Conservation (phyloP, 2,113 vertebrate genomes). For the Beaufortia kweichowensis region DNA sequence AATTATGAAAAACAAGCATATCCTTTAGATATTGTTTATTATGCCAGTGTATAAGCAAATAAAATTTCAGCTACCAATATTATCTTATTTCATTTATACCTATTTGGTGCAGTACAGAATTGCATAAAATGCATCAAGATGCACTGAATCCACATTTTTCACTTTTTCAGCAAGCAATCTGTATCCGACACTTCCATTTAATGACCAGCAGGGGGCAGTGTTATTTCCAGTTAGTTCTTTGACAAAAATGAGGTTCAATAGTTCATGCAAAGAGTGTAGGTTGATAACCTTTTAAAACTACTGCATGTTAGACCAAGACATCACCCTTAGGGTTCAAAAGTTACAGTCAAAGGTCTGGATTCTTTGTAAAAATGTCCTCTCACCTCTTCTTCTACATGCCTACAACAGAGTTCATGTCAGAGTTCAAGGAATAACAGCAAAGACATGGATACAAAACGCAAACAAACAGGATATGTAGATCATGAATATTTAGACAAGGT, state of each 20-base stretch:
- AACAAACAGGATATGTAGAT: neutral
- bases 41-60: too few relatives aligned
- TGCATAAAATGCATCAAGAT: neutral
- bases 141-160: neutral
- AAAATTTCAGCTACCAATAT: neutral
- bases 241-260: neutral
- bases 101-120: neutral
- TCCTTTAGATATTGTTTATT: too few relatives aligned
- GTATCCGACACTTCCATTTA: neutral
- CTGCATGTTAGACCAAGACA: neutral
- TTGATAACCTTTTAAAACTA: neutral
- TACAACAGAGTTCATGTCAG: neutral
- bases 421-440: neutral
- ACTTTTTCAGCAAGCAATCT: neutral
- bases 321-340: neutral
- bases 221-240: neutral
- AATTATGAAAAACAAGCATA: too few relatives aligned
- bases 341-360: neutral
- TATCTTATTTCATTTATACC: neutral
- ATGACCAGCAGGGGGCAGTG: slow-evolving; percentile 10
- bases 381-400: neutral
- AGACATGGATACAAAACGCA: neutral
- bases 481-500: neutral
- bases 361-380: neutral
- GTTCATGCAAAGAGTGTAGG: neutral